Percentiles rank a stretch among this genome's conserved stretches.
phyloP scores from a whole-genome alignment of 2,113 vertebrate genomes.

The Engraulis encrasicolus region DNA sequence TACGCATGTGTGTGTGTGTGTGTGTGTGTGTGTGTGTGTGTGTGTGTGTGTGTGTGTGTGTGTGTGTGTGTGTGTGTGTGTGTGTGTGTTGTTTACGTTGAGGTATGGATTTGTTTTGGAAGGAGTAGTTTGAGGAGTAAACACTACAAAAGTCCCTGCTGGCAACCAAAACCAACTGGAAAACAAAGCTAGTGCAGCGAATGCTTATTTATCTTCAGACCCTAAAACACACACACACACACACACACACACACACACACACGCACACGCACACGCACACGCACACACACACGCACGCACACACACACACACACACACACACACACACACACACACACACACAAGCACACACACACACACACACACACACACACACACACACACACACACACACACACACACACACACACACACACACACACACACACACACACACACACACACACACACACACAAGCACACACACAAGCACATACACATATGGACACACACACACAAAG shows the following conservation, averaged over 20 bases:
- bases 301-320: background rate
- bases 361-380: background rate
- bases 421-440: conserved; percentile 15
- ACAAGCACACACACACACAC: conserved; percentile 40
- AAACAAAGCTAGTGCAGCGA: background rate
- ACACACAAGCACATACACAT: conserved; percentile 29
- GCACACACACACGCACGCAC: conserved; percentile 22
- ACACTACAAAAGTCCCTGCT: background rate
- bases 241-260: conserved; percentile 26
- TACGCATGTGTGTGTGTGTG: background rate
- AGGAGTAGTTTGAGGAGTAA: background rate
- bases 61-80: background rate
- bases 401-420: conserved; percentile 30
- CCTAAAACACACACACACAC: conserved; percentile 22
- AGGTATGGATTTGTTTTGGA: background rate
- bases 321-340: background rate
- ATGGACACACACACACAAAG: background rate
- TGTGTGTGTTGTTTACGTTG: conserved; percentile 19
- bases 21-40: conserved; percentile 15
- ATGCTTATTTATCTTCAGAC: conserved; percentile 23
- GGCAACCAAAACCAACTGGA: background rate
- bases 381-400: background rate
- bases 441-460: background rate
- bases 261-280: conserved; percentile 42
- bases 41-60: background rate